Conservation (phyloP, 2,888 invertebrate genomes). For the Branchipolynoe longqiensis region DNA sequence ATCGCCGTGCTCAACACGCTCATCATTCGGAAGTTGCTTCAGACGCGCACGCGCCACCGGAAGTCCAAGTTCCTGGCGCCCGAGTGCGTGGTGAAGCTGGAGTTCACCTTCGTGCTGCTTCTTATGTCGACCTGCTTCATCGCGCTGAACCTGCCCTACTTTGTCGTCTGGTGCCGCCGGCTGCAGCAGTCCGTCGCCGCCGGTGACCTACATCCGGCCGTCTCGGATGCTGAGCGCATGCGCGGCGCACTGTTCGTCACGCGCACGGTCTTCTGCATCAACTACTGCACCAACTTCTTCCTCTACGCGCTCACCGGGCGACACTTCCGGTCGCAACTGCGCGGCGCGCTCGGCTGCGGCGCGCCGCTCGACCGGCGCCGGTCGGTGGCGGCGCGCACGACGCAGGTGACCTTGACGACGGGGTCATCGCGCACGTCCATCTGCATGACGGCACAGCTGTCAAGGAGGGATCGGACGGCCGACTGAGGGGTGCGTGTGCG, state of each 20-base stretch:
- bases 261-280: constrained; percentile 75
- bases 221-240: constrained; percentile 21
- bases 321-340: constrained; percentile 71
- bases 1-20: constrained; percentile 76
- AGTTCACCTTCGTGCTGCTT: constrained; percentile 78
- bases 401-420: constrained; percentile 22
- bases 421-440: background rate
- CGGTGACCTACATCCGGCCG: background rate
- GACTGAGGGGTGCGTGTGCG: no score
- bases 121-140: constrained; percentile 78
- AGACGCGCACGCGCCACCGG: constrained; percentile 45
- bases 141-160: constrained; percentile 76
- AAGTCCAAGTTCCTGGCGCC: constrained; percentile 68
- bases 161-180: constrained; percentile 75
- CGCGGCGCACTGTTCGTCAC: constrained; percentile 69
- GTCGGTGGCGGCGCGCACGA: background rate
- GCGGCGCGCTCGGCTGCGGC: background rate
- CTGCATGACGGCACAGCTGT: constrained; percentile 12
- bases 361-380: background rate
- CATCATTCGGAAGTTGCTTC: constrained; percentile 72
- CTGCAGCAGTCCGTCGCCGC: constrained; percentile 60
- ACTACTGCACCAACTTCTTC: constrained; percentile 79
- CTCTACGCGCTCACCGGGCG: constrained; percentile 77
- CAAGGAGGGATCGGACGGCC: background rate
- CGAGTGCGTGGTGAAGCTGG: constrained; percentile 76